These are phyloP conservation scores for Cherax quadricarinatus DNA, from an alignment of 1,140 invertebrate species.

Conservation along the genomic window DNA sequence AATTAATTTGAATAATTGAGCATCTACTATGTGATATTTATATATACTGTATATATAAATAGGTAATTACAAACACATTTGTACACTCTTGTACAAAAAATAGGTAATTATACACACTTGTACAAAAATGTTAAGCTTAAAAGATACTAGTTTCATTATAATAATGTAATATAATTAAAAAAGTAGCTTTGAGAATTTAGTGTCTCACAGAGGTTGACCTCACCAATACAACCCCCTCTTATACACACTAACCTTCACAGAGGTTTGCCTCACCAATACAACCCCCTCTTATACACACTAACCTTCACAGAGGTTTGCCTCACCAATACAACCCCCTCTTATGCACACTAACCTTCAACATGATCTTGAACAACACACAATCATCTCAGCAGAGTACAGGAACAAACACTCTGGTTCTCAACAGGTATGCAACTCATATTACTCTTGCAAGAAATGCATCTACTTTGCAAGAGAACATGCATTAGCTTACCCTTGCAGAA, in stretches of 20 bases:
- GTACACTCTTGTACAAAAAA: no score
- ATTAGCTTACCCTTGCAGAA: background rate
- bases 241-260: conserved; percentile 29
- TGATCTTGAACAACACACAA: background rate
- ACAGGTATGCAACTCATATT: background rate
- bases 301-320: background rate
- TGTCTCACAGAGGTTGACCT: background rate
- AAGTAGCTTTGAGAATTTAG: no score
- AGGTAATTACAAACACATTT: no score
- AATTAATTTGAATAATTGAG: no score
- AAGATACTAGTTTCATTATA: no score
- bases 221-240: background rate
- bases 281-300: conserved; percentile 25
- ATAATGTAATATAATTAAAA: no score
- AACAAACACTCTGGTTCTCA: background rate
- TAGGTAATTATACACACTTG: no score
- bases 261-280: background rate
- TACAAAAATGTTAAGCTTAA: no score
- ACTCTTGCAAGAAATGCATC: background rate
- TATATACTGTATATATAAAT: no score
- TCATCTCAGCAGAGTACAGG: background rate
- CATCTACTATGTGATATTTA: no score
- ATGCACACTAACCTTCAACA: conserved; percentile 21
- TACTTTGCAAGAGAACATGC: no score
- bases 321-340: background rate